Base-by-base conservation (phyloP, 2,797 vertebrate species). In the Fistularia commersonii region DNA sequence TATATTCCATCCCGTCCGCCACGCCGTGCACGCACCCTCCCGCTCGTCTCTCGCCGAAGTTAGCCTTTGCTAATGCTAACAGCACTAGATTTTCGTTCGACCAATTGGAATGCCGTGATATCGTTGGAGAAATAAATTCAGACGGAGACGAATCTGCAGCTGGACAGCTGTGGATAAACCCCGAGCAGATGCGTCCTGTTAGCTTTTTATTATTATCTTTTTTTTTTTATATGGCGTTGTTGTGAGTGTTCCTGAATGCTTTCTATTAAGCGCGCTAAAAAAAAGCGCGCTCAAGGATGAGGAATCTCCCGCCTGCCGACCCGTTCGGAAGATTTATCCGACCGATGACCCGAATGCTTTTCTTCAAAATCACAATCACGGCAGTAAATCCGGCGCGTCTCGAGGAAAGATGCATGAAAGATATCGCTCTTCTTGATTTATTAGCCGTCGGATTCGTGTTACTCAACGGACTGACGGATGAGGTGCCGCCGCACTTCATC, bases 1-100 rank as follows among this genome's bases (percentile, higher is more conserved):
- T 73, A 74, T 71, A 80, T 82, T 87, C 78, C 77, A 74, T 86
- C 85, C 82, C 69, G 68, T 62, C 78, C 80, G 72, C 78, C 66
- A 77, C 80, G 61, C 72, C 36, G 48, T 59, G 57, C 72, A 70
- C 68, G 52, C 13, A 33, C 15, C 14, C 6, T 31, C 7, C 5
- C 42, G 12, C 23, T 7, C 8, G 12, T 7, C n/a, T 32, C 7
- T 5, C 33, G 38, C 38, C 11, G 31, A 9, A 10, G 5, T 40
- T 3, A 5, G 3, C 38, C 38, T 5, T 9, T 40, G 9, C 10
- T 10, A n/a, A n/a, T n/a, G n/a, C n/a, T n/a, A n/a, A n/a, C n/a
- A n/a, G n/a, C n/a, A n/a, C n/a, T n/a, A n/a, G n/a, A 57, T 13
- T 48, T 53, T 56, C 43, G 45, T 62, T 37, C 39, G 1, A 3